phyloP scores from a whole-genome alignment of 1,140 invertebrate species.

The Penaeus indicus region DNA sequence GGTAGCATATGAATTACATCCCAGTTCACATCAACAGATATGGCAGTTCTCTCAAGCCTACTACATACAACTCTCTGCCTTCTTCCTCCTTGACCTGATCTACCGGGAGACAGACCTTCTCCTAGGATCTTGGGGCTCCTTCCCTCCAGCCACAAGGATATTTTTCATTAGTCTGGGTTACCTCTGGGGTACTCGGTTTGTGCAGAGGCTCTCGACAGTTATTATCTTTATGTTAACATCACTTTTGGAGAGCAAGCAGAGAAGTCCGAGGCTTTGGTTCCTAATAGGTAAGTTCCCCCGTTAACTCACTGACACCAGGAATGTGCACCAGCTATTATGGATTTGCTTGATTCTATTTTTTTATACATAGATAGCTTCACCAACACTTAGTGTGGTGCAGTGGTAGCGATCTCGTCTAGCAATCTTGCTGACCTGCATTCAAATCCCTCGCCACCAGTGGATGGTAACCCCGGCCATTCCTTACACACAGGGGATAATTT shows the following conservation, averaged over 20 bases:
- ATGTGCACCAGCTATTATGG: no score
- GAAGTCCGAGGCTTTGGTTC: constrained; percentile 37
- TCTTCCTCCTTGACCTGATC: constrained; percentile 42
- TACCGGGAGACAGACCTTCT: neutral
- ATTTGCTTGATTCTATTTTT: no score
- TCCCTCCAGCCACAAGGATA: constrained; percentile 44
- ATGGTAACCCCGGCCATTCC: no score
- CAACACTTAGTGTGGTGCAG: no score
- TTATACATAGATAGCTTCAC: no score
- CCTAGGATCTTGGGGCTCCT: constrained; percentile 2
- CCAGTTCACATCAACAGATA: constrained; percentile 37
- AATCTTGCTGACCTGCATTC: no score
- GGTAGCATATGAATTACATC: neutral
- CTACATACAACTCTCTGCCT: constrained; percentile 48
- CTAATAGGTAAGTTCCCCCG: constrained; percentile 43
- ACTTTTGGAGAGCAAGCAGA: constrained; percentile 47
- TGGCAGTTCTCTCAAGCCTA: constrained; percentile 57
- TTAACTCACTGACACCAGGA: neutral
- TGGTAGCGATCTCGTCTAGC: no score
- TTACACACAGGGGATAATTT: no score
- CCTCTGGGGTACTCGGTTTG: constrained; percentile 35
- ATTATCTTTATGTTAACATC: constrained; percentile 52
- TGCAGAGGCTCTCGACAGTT: constrained; percentile 41
- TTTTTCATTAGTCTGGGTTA: constrained; percentile 36
- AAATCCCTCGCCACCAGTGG: no score